Conservation (phyloP, 64 coral and sea anemone genomes). For the Porites australiensis region DNA sequence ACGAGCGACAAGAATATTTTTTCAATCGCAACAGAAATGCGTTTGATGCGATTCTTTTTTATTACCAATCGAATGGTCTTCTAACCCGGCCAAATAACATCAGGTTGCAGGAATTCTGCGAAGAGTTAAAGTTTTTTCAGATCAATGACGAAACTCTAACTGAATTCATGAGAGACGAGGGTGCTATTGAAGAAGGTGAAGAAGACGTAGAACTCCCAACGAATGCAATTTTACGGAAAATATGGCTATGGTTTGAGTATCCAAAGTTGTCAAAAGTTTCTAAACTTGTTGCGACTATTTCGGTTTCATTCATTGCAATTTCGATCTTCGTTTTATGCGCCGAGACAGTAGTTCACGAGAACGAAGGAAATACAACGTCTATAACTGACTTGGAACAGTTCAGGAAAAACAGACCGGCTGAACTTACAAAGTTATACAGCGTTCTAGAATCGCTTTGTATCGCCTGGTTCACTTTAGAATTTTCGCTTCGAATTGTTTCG, state of each 20-base stretch:
- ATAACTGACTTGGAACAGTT: not conserved
- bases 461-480: conserved; percentile 88
- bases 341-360: conserved; percentile 9
- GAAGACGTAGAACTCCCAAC: not conserved
- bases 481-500: conserved; percentile 55
- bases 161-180: conserved; percentile 66
- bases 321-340: conserved; percentile 65
- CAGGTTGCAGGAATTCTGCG: conserved; percentile 71
- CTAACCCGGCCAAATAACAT: conserved; percentile 79
- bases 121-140: conserved; percentile 89
- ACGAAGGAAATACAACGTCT: not conserved
- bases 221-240: conserved; percentile 16
- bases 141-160: conserved; percentile 69
- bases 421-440: not conserved
- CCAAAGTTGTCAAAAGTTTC: conserved; percentile 46
- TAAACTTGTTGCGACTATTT: conserved; percentile 54
- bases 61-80: conserved; percentile 92
- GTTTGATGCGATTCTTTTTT: conserved; percentile 96
- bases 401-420: not conserved
- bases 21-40: conserved; percentile 95
- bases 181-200: conserved; percentile 54
- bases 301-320: conserved; percentile 52
- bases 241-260: conserved; percentile 80
- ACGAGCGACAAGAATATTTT: conserved; percentile 76
- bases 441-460: conserved; percentile 66